Evolutionary conservation across 2,797 vertebrate genomes (phyloP).

Genomic region (Pipistrellus pipistrellus): DNA sequence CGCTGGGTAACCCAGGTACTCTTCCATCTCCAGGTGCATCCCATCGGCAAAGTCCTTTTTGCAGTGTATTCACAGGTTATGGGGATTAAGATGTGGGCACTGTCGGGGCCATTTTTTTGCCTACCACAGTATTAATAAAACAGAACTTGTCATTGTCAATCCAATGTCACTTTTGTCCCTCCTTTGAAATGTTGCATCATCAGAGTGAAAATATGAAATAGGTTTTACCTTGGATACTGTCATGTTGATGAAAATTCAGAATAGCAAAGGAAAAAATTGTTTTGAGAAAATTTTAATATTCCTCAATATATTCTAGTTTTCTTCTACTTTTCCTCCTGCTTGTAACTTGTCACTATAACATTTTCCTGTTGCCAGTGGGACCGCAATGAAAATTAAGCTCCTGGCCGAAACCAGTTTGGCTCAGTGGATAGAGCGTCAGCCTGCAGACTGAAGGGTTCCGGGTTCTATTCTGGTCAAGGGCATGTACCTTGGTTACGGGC

Average conservation of each 20-base stretch:
- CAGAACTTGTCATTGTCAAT: background rate
- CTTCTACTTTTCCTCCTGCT: background rate
- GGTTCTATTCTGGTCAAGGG: too few species aligned
- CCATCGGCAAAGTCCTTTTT: background rate
- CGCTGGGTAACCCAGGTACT: background rate
- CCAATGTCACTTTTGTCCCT: background rate
- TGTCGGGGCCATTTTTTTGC: background rate
- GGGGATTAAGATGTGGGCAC: background rate
- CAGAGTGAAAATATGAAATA: background rate
- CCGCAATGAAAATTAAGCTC: background rate
- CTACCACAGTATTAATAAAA: background rate
- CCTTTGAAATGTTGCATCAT: background rate
- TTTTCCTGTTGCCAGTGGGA: slow-evolving; percentile 10
- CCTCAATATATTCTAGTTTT: background rate
- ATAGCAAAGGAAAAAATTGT: slow-evolving; percentile 13
- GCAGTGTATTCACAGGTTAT: background rate
- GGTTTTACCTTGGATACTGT: slow-evolving; percentile 17
- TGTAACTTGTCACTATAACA: background rate
- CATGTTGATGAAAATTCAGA: slow-evolving; percentile 35
- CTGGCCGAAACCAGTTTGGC: too few species aligned
- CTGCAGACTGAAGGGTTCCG: too few species aligned
- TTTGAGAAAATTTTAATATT: background rate
- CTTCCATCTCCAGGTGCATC: background rate
- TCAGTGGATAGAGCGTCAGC: too few species aligned
- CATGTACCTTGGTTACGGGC: too few species aligned